Base-by-base conservation (phyloP, 2,888 invertebrate species). In the Lysandra coridon region DNA sequence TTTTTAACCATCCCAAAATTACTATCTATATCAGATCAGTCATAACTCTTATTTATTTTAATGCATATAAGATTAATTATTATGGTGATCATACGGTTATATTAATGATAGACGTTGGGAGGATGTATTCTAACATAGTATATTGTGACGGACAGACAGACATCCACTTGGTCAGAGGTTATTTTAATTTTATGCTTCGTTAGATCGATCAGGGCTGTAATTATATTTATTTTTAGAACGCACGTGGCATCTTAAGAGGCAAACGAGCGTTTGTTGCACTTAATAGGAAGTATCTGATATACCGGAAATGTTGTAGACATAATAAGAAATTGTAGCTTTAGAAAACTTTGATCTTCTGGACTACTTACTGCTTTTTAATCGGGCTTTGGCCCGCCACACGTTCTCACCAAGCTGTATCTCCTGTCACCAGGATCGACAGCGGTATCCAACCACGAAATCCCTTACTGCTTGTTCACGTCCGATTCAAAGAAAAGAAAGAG, bases 181-280 rank as follows among this genome's bases (percentile, higher is more conserved):
- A 80, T 82, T 80, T 81, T 76, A 78, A 82, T 82, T 79, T 78
- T 80, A 79, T 78, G 82, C 78, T 76, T 80, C 79, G 79, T 79
- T 76, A 53, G 3, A 33, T 76, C 53, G 49, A 76, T 57, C 76
- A 30, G 76, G 10, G 57, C 49, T 57, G 14, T 76, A 76, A 76
- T 76, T 76, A 57, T 57, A 33, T 17, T 30, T 76, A 76, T 76
- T 76, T 76, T 57, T 76, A 69, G 69, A 69, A 37, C 33, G 33
- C 69, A 69, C 69, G 69, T 69, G 69, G 33, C 44, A 49, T 75
- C 23, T 44, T 75, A 44, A 75, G 75, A 49, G 75, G 44, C 40
- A 75, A 44, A 49, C 49, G 40, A 75, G n/a, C 49, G 4, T 37
- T 33, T 37, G 30, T 23, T 30, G 4, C 69, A 69, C 33, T 69